A percentile compares a stretch with the other conserved stretches of the same genome.
These are phyloP conservation scores for Typhlomys cinereus DNA, from an alignment of 2,113 vertebrate species.

Conservation along the genomic window DNA sequence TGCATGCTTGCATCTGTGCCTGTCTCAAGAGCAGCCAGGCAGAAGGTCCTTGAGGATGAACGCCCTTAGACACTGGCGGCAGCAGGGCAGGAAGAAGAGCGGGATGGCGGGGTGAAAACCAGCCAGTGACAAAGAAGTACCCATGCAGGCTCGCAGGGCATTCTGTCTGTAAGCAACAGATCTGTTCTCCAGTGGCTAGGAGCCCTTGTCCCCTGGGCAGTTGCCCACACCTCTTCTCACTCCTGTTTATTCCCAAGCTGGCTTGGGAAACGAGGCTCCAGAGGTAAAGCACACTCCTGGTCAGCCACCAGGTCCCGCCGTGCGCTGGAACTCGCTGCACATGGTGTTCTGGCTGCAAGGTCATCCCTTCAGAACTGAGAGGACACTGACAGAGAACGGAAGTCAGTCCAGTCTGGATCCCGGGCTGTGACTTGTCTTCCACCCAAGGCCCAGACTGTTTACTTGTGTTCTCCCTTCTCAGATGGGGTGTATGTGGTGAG, in stretches of 20 bases:
- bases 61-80: fast-evolving
- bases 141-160: neutral
- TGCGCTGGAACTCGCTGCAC: fast-evolving
- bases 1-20: fast-evolving
- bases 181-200: fast-evolving
- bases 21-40: fast-evolving
- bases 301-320: fast-evolving
- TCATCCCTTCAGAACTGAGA: neutral
- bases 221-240: fast-evolving
- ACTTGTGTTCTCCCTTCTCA: neutral
- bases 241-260: neutral
- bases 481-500: neutral
- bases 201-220: fast-evolving
- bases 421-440: neutral
- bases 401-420: neutral
- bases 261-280: fast-evolving
- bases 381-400: fast-evolving
- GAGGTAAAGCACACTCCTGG: fast-evolving
- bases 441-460: neutral
- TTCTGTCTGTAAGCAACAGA: fast-evolving
- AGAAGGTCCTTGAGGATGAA: neutral
- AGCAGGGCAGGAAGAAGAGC: fast-evolving
- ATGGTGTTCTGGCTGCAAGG: neutral
- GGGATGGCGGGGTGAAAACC: fast-evolving
- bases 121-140: fast-evolving